phyloP scores from a whole-genome alignment of 2,113 vertebrate genomes.

The Triplophysa tibetana region DNA sequence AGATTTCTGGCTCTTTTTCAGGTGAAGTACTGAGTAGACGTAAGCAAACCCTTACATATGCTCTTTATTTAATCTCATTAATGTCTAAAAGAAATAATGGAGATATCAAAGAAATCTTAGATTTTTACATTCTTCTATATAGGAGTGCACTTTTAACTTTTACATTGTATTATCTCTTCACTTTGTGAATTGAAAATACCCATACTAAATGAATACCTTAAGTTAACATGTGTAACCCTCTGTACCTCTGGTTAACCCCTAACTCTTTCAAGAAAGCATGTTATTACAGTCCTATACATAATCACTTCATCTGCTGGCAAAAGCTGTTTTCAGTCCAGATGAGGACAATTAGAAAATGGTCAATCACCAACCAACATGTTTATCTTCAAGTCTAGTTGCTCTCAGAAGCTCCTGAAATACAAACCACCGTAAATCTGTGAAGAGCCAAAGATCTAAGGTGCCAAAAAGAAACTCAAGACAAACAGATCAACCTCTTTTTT shows the following conservation, averaged over 20 bases:
- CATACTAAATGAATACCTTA: not conserved
- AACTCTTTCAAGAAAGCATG: too few species aligned
- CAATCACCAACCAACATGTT: constrained; percentile 21
- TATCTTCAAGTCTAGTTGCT: not conserved
- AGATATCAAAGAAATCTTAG: too few species aligned
- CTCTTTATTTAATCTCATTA: too few species aligned
- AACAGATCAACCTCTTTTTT: constrained; percentile 33
- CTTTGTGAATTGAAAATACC: not conserved
- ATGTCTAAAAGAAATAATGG: too few species aligned
- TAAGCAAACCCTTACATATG: too few species aligned
- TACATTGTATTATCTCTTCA: too few species aligned
- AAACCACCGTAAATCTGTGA: constrained; percentile 34
- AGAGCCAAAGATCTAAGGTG: constrained; percentile 18
- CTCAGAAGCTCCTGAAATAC: constrained; percentile 42
- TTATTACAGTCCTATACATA: not conserved
- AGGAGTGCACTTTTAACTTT: too few species aligned
- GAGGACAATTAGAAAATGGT: constrained; percentile 15
- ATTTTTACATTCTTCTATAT: too few species aligned
- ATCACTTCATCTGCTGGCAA: not conserved
- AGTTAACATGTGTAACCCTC: too few species aligned
- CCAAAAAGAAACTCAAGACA: constrained; percentile 13
- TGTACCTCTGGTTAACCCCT: too few species aligned
- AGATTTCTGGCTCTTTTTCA: too few species aligned
- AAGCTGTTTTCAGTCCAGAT: not conserved
- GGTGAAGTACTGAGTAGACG: too few species aligned